phyloP scores from a whole-genome alignment of 2,797 vertebrate genomes.

The Esox masquinongy region DNA sequence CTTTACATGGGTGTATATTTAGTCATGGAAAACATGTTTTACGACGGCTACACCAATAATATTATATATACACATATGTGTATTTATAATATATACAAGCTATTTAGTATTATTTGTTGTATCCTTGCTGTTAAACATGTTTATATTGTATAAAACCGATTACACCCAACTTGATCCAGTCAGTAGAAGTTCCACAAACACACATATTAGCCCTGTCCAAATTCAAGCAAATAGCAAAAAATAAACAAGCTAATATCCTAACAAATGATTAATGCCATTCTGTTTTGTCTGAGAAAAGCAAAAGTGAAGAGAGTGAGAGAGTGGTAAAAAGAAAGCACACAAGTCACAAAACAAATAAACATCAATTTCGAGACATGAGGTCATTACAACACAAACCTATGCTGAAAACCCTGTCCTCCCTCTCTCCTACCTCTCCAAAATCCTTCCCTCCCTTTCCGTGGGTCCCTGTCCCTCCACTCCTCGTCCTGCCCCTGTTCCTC shows the following conservation, averaged over 20 bases:
- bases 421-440: neutral
- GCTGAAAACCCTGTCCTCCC: neutral
- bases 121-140: too few relatives aligned
- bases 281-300: neutral
- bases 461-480: neutral
- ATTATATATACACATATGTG: neutral
- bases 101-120: too few relatives aligned
- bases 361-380: slow-evolving; percentile 41
- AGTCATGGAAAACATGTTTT: neutral
- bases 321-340: neutral
- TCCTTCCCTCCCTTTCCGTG: neutral
- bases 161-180: too few relatives aligned
- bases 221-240: too few relatives aligned
- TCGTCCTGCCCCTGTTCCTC: neutral
- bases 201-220: too few relatives aligned
- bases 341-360: slow-evolving; percentile 26
- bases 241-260: too few relatives aligned
- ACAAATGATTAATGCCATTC: too few relatives aligned
- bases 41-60: neutral
- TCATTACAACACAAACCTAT: slow-evolving; percentile 30
- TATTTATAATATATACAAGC: too few relatives aligned
- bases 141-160: too few relatives aligned
- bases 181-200: too few relatives aligned
- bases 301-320: neutral
- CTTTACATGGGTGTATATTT: neutral